These are phyloP conservation scores for Phyllostomus discolor DNA, from an alignment of 2,113 vertebrate species.

Conservation along the genomic window DNA sequence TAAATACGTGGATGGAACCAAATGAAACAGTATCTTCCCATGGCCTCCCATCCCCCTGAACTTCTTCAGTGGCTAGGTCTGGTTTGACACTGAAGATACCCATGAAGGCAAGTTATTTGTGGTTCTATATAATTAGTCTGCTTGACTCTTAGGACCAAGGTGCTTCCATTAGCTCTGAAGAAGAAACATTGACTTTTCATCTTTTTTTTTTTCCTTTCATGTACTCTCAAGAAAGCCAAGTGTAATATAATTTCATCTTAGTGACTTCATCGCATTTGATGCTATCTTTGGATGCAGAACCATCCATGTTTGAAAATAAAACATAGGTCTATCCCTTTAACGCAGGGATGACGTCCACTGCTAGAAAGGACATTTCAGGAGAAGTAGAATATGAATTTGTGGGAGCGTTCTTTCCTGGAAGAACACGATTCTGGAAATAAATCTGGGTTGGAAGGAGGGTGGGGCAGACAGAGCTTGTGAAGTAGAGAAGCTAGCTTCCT, in stretches of 20 bases:
- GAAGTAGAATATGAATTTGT: neutral
- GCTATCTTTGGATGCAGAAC: neutral
- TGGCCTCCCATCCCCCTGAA: neutral
- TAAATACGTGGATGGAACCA: slow-evolving; percentile 1
- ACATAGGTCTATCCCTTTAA: neutral
- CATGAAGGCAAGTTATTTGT: neutral
- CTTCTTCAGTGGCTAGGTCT: neutral
- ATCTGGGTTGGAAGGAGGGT: neutral
- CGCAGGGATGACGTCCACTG: neutral
- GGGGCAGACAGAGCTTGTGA: neutral
- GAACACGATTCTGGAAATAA: neutral
- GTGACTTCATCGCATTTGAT: neutral
- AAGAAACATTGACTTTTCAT: neutral
- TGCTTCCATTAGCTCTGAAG: neutral
- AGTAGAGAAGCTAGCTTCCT: neutral
- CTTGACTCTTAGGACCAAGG: neutral
- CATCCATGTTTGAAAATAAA: neutral
- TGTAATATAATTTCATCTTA: neutral
- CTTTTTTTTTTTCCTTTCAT: neutral
- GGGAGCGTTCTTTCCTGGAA: neutral
- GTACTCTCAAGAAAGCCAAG: neutral
- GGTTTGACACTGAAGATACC: neutral
- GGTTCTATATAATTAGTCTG: neutral
- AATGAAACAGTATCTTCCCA: neutral
- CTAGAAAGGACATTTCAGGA: neutral